Evolutionary conservation across 2,888 invertebrate genomes (phyloP).

Genomic region (Thymelicus acteon): DNA sequence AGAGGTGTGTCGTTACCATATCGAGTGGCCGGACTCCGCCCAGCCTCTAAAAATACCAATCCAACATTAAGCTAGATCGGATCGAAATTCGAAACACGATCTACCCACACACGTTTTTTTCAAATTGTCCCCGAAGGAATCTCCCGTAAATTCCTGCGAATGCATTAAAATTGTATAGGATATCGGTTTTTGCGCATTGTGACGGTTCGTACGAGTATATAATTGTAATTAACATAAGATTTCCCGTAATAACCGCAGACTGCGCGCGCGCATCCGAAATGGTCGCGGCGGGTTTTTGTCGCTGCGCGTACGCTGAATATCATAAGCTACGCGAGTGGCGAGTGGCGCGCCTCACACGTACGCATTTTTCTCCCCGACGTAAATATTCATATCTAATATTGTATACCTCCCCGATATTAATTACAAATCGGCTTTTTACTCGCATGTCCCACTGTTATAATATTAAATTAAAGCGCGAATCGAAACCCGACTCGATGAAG

Average conservation of each 20-base stretch:
- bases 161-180: slow-evolving; percentile 81
- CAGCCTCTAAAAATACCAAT: slow-evolving; percentile 46
- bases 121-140: slow-evolving; percentile 60
- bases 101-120: slow-evolving; percentile 59
- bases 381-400: slow-evolving; percentile 38
- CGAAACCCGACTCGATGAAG: slow-evolving; percentile 34
- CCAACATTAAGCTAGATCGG: slow-evolving; percentile 45
- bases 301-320: slow-evolving; percentile 77
- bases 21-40: slow-evolving; percentile 44
- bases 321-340: slow-evolving; percentile 67
- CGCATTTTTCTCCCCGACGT: slow-evolving; percentile 61
- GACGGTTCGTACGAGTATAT: slow-evolving; percentile 55
- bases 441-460: slow-evolving; percentile 21
- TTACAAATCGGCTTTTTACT: slow-evolving; percentile 40
- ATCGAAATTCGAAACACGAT: slow-evolving; percentile 69
- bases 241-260: slow-evolving; percentile 76
- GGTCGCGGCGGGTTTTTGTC: slow-evolving; percentile 72
- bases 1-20: slow-evolving; percentile 45
- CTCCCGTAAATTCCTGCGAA: slow-evolving; percentile 75
- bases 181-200: slow-evolving; percentile 66
- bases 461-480: slow-evolving; percentile 34
- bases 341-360: slow-evolving; percentile 57
- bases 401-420: slow-evolving; percentile 32
- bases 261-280: slow-evolving; percentile 69
- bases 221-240: slow-evolving; percentile 78